A percentile compares a stretch with the other conserved stretches of the same genome.
phyloP scores from a whole-genome alignment of 2,797 vertebrate species.

The Sciurus vulgaris region DNA sequence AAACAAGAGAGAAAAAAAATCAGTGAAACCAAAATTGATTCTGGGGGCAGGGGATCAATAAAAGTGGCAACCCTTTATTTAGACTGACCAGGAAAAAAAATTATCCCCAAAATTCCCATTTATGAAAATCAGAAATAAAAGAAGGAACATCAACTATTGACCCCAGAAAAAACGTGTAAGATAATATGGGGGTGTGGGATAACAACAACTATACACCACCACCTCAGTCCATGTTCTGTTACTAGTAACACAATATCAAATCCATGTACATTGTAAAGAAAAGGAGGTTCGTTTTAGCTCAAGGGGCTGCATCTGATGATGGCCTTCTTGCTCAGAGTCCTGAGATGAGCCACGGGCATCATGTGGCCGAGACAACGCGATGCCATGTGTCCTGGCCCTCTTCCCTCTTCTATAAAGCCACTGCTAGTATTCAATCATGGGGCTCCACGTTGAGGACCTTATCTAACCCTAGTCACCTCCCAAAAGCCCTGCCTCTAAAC shows the following conservation, averaged over 20 bases:
- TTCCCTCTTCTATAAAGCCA: neutral
- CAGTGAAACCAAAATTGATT: neutral
- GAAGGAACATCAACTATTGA: neutral
- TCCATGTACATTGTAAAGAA: neutral
- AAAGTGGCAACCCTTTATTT: neutral
- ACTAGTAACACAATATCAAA: neutral
- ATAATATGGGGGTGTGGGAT: neutral
- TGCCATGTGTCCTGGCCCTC: neutral
- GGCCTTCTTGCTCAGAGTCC: neutral
- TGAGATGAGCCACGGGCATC: neutral
- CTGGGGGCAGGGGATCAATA: neutral
- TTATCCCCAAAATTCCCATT: neutral
- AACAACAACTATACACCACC: neutral
- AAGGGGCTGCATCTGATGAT: neutral
- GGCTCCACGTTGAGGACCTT: too few species aligned
- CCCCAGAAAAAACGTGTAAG: neutral
- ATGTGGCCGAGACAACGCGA: neutral
- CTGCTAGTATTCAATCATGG: neutral
- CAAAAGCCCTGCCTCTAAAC: neutral
- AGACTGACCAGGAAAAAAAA: slow-evolving; percentile 35
- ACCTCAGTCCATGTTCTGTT: neutral
- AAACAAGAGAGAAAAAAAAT: neutral
- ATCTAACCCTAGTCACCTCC: too few species aligned
- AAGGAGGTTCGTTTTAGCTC: neutral
- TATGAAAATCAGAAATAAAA: slow-evolving; percentile 1